These are phyloP conservation scores for Poeciliopsis turneri DNA, from an alignment of 2,797 vertebrate species.

Conservation along the genomic window DNA sequence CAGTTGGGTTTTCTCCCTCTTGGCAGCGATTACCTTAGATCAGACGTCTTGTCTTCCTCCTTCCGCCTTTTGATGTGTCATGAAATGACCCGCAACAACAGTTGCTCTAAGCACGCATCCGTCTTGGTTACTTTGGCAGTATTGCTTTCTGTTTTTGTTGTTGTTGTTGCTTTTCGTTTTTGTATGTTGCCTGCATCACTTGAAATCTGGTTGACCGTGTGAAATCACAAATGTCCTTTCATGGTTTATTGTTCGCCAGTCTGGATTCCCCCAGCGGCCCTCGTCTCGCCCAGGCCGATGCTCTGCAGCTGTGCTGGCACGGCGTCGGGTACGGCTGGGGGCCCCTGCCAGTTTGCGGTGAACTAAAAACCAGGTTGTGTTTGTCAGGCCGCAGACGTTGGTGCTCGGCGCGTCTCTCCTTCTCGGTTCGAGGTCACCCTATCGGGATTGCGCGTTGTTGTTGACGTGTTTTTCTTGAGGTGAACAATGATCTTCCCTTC, in stretches of 20 bases:
- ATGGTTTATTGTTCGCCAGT: slow-evolving; percentile 24
- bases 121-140: neutral
- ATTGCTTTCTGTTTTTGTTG: neutral
- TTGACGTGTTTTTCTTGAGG: slow-evolving; percentile 5
- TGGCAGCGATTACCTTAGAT: slow-evolving; percentile 46
- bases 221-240: slow-evolving; percentile 27
- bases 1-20: slow-evolving; percentile 31
- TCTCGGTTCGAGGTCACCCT: slow-evolving; percentile 45
- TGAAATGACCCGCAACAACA: slow-evolving; percentile 12
- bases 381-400: slow-evolving; percentile 58
- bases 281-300: slow-evolving; percentile 29
- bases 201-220: slow-evolving; percentile 11
- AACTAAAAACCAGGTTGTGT: slow-evolving; percentile 42
- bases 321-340: slow-evolving; percentile 16
- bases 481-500: neutral
- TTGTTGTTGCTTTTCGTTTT: neutral
- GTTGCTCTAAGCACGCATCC: slow-evolving; percentile 14
- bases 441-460: slow-evolving; percentile 29
- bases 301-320: slow-evolving; percentile 40
- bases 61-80: slow-evolving; percentile 20
- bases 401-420: slow-evolving; percentile 61
- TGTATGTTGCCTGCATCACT: neutral
- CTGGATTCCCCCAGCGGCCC: slow-evolving; percentile 24
- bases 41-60: slow-evolving; percentile 11
- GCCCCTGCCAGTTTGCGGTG: slow-evolving; percentile 41